phyloP scores from a whole-genome alignment of 1,140 invertebrate genomes.

The Drosophila obscura region DNA sequence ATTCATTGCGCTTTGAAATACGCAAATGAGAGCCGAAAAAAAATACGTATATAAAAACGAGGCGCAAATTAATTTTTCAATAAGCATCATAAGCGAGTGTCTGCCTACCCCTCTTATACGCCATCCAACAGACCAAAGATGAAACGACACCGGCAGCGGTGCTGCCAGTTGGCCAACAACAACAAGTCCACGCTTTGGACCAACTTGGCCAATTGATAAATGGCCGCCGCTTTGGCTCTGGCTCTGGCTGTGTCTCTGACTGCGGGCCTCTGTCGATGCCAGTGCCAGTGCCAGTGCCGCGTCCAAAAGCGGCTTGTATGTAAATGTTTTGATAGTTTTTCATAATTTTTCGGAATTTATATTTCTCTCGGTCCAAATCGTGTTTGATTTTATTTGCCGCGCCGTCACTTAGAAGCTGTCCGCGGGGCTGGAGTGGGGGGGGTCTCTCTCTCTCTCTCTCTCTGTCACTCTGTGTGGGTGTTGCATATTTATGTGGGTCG shows the following conservation, averaged over 20 bases:
- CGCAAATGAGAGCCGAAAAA: conserved; percentile 71
- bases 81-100: conserved; percentile 77
- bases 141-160: conserved; percentile 65
- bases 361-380: conserved; percentile 47
- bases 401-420: conserved; percentile 33
- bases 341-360: conserved; percentile 70
- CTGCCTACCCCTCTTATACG: conserved; percentile 15
- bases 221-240: conserved; percentile 64
- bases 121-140: conserved; percentile 46
- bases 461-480: conserved; percentile 22
- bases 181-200: conserved; percentile 51
- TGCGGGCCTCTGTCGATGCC: no score
- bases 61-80: conserved; percentile 82
- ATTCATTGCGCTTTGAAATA: conserved; percentile 80
- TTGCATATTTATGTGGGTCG: conserved; percentile 72
- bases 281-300: conserved; percentile 3
- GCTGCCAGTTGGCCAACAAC: conserved; percentile 56
- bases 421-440: conserved; percentile 1
- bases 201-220: conserved; percentile 75
- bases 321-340: conserved; percentile 82
- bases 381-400: conserved; percentile 67
- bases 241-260: no score
- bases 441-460: background rate
- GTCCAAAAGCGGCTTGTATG: conserved; percentile 46
- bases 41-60: conserved; percentile 47